Evolutionary conservation across 30 jellyfish, hydroid and myxozoan genomes (phyloP).

Genomic region (Pelagia noctiluca): DNA sequence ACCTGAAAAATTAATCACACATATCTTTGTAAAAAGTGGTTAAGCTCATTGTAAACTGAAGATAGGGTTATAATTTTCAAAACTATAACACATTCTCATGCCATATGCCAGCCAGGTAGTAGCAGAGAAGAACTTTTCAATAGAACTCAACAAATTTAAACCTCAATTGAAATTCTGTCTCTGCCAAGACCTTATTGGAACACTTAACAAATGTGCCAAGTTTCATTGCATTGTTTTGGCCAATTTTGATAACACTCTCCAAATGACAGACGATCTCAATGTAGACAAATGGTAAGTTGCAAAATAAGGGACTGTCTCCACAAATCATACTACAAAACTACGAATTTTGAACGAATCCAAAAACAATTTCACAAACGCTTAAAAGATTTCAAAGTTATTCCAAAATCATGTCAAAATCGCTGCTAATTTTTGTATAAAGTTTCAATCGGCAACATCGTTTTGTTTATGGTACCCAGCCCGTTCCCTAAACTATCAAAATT

Average conservation of each 20-base stretch:
- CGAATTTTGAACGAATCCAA: too few relatives aligned
- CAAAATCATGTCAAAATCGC: not conserved
- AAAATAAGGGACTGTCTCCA: too few relatives aligned
- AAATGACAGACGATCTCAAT: too few relatives aligned
- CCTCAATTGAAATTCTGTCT: not conserved
- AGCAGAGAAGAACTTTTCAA: not conserved
- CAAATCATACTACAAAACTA: too few relatives aligned
- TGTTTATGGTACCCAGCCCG: not conserved
- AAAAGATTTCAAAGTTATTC: too few relatives aligned
- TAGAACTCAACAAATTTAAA: not conserved
- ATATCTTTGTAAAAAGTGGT: not conserved
- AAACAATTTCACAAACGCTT: too few relatives aligned
- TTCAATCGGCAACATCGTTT: not conserved
- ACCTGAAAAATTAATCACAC: constrained; percentile 24
- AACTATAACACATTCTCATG: too few relatives aligned
- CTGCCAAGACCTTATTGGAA: too few relatives aligned
- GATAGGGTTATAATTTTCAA: not conserved
- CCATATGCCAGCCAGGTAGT: not conserved
- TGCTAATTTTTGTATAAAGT: not conserved
- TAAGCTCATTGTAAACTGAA: not conserved
- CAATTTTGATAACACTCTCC: too few relatives aligned
- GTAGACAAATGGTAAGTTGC: too few relatives aligned
- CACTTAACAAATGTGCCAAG: too few relatives aligned
- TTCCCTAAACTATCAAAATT: not conserved
- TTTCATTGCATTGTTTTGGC: too few relatives aligned